phyloP scores from a whole-genome alignment of 2,797 vertebrate species.

The Galago senegalensis region DNA sequence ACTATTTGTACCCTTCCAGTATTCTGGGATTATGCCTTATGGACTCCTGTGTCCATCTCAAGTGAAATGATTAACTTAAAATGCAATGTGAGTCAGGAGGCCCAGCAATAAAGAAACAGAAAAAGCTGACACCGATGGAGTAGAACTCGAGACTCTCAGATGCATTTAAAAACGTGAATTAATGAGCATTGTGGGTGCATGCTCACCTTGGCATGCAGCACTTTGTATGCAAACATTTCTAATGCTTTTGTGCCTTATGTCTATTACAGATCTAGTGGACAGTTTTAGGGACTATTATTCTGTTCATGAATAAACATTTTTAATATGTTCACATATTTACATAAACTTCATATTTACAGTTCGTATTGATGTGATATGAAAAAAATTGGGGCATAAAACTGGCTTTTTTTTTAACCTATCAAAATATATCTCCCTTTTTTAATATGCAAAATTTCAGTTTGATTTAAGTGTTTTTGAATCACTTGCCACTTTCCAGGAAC shows the following conservation, averaged over 20 bases:
- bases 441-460: constrained; percentile 74
- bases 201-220: neutral
- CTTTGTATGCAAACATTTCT: neutral
- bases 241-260: constrained; percentile 9
- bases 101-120: constrained; percentile 11
- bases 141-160: neutral
- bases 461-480: constrained; percentile 78
- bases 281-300: constrained; percentile 42
- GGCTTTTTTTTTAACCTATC: constrained; percentile 24
- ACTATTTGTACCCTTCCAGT: neutral
- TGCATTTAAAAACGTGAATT: constrained; percentile 3
- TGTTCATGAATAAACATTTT: constrained; percentile 71
- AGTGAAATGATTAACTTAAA: constrained; percentile 46
- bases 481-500: constrained; percentile 78
- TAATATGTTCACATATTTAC: constrained; percentile 62
- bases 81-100: neutral
- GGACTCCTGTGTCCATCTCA: neutral
- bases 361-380: constrained; percentile 55
- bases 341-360: constrained; percentile 63
- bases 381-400: constrained; percentile 34
- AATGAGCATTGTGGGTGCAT: neutral
- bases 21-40: neutral
- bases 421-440: constrained; percentile 57
- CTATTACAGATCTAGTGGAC: constrained; percentile 22
- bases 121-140: neutral